Evolutionary conservation across 1,140 invertebrate genomes (phyloP).

Genomic region (Aleiodes sp.): DNA sequence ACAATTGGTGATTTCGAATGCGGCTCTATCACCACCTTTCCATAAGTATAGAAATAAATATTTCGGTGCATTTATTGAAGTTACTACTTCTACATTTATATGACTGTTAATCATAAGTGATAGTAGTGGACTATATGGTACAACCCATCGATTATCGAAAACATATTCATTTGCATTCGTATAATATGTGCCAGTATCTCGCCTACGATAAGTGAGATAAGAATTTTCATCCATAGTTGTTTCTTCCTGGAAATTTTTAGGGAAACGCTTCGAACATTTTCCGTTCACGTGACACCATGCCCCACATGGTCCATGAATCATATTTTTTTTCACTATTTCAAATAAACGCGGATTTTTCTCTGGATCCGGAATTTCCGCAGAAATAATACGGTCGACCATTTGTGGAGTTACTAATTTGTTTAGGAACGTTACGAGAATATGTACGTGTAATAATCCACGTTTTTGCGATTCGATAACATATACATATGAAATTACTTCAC

Average conservation of each 20-base stretch:
- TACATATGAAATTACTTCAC: not conserved
- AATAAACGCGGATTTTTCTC: conserved; percentile 51
- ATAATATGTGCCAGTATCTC: not conserved
- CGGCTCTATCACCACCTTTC: not conserved
- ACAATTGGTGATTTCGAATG: conserved; percentile 12
- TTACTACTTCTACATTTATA: conserved; percentile 2
- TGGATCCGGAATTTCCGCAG: conserved; percentile 66
- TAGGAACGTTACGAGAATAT: conserved; percentile 42
- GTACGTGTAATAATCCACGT: conserved; percentile 48
- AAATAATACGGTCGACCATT: conserved; percentile 56
- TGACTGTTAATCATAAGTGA: not conserved
- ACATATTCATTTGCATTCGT: not conserved
- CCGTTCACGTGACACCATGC: conserved; percentile 50
- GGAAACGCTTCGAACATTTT: conserved; percentile 40
- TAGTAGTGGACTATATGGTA: conserved; percentile 16
- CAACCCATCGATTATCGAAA: conserved; percentile 9
- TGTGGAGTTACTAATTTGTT: not conserved
- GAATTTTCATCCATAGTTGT: not conserved
- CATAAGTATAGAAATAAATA: not conserved
- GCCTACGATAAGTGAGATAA: no score
- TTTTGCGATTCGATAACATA: conserved; percentile 41
- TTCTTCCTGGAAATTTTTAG: not conserved
- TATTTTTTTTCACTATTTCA: conserved; percentile 50
- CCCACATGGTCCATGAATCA: conserved; percentile 54
- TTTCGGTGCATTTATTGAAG: not conserved